A percentile compares a stretch with the other conserved stretches of the same genome.
Conservation (phyloP, 1,140 invertebrate species). For the Cardiocondyla obscurior region DNA sequence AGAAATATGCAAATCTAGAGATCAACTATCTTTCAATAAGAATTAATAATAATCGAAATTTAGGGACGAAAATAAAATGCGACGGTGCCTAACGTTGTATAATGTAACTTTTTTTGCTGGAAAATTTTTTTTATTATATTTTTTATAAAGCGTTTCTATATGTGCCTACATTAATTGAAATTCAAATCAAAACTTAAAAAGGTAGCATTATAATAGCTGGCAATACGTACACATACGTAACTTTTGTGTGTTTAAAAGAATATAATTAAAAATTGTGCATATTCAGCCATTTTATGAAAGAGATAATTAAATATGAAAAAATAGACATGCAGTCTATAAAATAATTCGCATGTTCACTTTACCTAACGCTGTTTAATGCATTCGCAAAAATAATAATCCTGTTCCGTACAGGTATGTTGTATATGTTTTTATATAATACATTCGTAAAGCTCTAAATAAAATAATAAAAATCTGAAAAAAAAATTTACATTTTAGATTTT, state of each 20-base stretch:
- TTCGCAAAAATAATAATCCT: conserved; percentile 29
- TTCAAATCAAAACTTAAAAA: background rate
- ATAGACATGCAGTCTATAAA: conserved; percentile 15
- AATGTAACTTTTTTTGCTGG: background rate
- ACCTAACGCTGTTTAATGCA: background rate
- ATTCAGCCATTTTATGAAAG: background rate
- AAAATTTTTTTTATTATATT: background rate
- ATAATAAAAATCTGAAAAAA: conserved; percentile 5
- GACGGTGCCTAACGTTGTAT: background rate
- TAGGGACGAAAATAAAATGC: no score
- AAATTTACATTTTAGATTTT: conserved; percentile 2
- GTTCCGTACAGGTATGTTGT: background rate
- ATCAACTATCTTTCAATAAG: no score
- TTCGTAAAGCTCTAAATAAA: conserved; percentile 3
- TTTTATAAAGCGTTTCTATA: background rate
- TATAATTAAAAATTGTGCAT: conserved; percentile 12
- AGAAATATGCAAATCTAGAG: conserved; percentile 33
- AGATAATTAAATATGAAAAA: conserved; percentile 13
- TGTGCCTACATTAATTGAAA: background rate
- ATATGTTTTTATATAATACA: conserved; percentile 19
- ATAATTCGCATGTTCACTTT: conserved; percentile 3
- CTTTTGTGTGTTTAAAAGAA: background rate
- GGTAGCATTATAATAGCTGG: background rate
- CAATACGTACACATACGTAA: background rate
- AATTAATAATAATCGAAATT: no score